Evolutionary conservation across 2,888 invertebrate species (phyloP), one percentile per base, ranked within the genome.

Genomic region (Graphium colonna): DNA sequence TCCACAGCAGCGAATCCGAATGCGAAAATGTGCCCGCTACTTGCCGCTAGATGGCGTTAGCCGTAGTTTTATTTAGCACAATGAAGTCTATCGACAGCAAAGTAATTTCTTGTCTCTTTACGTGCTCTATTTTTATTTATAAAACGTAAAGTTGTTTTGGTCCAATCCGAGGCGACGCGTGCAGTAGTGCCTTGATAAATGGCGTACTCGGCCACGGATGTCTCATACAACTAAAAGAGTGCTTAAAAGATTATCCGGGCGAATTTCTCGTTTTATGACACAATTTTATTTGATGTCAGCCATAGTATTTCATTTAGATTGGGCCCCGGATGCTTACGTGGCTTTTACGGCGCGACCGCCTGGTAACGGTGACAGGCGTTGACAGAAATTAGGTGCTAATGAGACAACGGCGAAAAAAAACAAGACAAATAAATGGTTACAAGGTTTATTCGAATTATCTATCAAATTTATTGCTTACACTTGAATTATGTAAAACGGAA

Each of bases 1-100:
- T 7, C 28, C 5, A 28, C 8, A 28, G 4, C 28, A 28, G 5
- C 28, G 28, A 8, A 4, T 4, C 8, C 28, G 28, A 28, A n/a
- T n/a, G n/a, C n/a, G 28, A 28, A 28, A 28, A 28, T 8, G 4
- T 28, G 7, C 2, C 7, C 3, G 33, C 87, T 86, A 87, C 86
- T 84, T 62, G 73, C 60, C 75, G 59, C 77, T 73, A 85, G 87
- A 85, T 86, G 87, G 81, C 85, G 79, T 40, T 70, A 75, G 62
- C 33, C 59, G 79, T 72, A 33, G 8, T 45, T 43, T 17, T 16
- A 1, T 21, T 12, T 33, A 18, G 7, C 10, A 43, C 38, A 43
- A 31, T 51, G 8, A 9, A 26, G 3, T 12, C 16, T 50, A 33
- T 43, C 41, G 13, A 4, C 31, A n/a, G 16, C 43, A 26, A 8